These are phyloP conservation scores for Picathartes gymnocephalus DNA, from an alignment of 2,113 vertebrate species.

Conservation along the genomic window DNA sequence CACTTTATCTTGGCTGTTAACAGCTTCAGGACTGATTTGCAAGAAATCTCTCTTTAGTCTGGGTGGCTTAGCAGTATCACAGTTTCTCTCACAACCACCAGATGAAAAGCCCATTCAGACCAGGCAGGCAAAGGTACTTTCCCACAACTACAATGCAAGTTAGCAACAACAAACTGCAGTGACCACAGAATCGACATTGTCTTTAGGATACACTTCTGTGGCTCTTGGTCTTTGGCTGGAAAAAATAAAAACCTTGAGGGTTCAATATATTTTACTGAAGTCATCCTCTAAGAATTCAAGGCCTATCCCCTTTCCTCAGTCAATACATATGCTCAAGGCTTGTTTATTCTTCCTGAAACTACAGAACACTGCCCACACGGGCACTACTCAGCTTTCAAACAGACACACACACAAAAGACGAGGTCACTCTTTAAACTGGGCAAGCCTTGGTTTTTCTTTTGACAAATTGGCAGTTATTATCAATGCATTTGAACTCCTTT, in stretches of 20 bases:
- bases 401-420: not conserved
- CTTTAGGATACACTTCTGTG: not conserved
- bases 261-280: not conserved
- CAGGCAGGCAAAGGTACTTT: conserved; percentile 15
- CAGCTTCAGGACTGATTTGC: not conserved
- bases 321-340: not conserved
- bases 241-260: not conserved
- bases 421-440: not conserved
- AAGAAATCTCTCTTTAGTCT: not conserved
- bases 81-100: not conserved
- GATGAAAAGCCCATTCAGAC: not conserved
- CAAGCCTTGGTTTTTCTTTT: not conserved
- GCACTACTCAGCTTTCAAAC: not conserved
- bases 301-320: not conserved
- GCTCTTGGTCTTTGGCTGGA: not conserved
- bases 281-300: conserved; percentile 12
- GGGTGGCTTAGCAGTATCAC: not conserved
- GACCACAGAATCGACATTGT: not conserved
- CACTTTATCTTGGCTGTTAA: not conserved
- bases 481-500: not conserved
- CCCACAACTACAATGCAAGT: not conserved
- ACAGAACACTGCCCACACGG: not conserved
- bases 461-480: not conserved
- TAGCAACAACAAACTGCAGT: not conserved
- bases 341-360: not conserved